A percentile compares a stretch with the other conserved stretches of the same genome.
phyloP scores from a whole-genome alignment of 2,797 vertebrate genomes.

The Vireo griseus region DNA sequence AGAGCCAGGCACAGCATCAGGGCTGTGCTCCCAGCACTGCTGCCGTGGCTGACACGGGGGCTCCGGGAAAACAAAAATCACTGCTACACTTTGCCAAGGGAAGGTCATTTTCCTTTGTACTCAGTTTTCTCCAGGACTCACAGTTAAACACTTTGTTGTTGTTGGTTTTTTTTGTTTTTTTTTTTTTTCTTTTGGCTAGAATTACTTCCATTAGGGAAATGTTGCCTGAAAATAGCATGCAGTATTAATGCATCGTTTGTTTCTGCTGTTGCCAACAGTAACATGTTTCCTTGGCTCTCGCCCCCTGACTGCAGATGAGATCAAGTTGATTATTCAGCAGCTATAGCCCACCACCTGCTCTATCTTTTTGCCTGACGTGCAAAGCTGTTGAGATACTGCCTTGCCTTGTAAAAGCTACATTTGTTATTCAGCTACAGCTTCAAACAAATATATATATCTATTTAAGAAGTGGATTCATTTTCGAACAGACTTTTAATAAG shows the following conservation, averaged over 20 bases:
- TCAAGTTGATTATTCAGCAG: conserved; percentile 52
- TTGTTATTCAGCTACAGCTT: background rate
- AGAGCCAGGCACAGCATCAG: background rate
- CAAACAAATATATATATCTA: background rate
- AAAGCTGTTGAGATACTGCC: background rate
- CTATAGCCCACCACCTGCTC: conserved; percentile 42
- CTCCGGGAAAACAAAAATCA: background rate
- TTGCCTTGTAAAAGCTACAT: background rate
- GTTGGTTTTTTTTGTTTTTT: background rate
- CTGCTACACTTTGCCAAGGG: fast-evolving
- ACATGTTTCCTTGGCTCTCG: conserved; percentile 17
- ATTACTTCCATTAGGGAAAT: background rate
- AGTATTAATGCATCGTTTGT: conserved; percentile 6
- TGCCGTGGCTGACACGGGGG: fast-evolving
- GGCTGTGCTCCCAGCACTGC: background rate
- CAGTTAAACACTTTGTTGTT: background rate
- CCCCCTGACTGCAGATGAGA: background rate
- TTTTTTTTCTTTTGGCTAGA: background rate
- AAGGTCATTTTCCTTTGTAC: background rate
- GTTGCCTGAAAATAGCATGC: background rate
- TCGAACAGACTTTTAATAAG: background rate
- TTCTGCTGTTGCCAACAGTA: conserved; percentile 49
- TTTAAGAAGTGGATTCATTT: background rate
- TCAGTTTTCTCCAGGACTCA: background rate
- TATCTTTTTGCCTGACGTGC: background rate